phyloP scores from a whole-genome alignment of 2,888 invertebrate species.

The Cryptophagus acutangulus region DNA sequence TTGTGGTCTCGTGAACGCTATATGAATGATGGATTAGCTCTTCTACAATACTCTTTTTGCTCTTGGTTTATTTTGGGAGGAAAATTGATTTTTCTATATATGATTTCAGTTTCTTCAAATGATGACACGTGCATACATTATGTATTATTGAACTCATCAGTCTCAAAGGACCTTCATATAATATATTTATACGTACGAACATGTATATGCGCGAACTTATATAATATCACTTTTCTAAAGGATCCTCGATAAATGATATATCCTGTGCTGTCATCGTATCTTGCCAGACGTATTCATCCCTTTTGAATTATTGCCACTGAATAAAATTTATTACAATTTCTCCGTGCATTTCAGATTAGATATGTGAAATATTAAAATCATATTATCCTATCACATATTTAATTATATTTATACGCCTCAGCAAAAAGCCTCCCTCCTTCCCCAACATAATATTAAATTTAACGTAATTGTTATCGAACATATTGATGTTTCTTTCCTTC shows the following conservation, averaged over 20 bases:
- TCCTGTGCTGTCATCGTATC: conserved; percentile 43
- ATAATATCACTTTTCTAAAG: conserved; percentile 40
- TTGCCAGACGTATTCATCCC: conserved; percentile 45
- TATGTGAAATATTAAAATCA: conserved; percentile 45
- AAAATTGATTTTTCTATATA: too few species aligned
- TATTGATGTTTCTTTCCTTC: too few species aligned
- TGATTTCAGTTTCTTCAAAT: not conserved
- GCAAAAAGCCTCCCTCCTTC: too few species aligned
- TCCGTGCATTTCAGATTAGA: conserved; percentile 44
- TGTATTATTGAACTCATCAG: too few species aligned
- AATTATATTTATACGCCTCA: too few species aligned
- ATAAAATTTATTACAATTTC: conserved; percentile 44
- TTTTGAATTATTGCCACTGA: conserved; percentile 47
- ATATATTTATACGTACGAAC: not conserved
- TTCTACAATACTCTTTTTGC: not conserved
- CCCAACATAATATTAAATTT: too few species aligned
- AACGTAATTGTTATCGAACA: too few species aligned
- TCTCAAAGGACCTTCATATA: too few species aligned
- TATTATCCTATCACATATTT: conserved; percentile 31
- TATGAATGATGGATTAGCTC: conserved; percentile 29
- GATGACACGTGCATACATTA: not conserved
- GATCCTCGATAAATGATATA: conserved; percentile 47
- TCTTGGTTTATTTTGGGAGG: too few species aligned
- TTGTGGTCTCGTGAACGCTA: conserved; percentile 25
- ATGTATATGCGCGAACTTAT: conserved; percentile 26